Percentiles rank a stretch among this genome's conserved stretches.
Evolutionary conservation across 2,797 vertebrate species (phyloP).

Genomic region (Enteromius radiatus): DNA sequence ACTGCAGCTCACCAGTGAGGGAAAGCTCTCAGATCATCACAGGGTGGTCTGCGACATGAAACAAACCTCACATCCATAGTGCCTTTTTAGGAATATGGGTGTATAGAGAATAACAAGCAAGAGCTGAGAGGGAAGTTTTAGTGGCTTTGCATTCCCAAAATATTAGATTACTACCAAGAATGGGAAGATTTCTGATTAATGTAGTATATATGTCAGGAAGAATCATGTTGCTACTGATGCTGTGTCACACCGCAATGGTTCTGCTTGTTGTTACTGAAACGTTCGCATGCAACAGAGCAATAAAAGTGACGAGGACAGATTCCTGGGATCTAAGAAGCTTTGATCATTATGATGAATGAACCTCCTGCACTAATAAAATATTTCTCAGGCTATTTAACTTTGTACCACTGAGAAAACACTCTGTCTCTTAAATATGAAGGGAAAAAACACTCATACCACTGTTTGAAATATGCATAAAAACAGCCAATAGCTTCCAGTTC

Average conservation of each 20-base stretch:
- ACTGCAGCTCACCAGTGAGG: conserved; percentile 14
- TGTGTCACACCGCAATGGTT: too few relatives aligned
- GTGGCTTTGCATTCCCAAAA: neutral
- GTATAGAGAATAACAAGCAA: neutral
- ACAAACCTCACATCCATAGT: neutral
- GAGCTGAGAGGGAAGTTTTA: neutral
- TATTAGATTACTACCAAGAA: neutral
- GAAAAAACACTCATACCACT: neutral
- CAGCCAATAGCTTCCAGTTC: neutral
- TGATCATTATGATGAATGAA: conserved; percentile 24
- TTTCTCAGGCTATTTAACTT: conserved; percentile 15
- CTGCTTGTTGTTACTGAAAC: neutral
- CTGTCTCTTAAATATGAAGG: neutral
- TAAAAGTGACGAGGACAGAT: neutral
- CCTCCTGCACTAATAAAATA: conserved; percentile 1
- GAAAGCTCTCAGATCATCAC: conserved; percentile 11
- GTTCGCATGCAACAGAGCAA: neutral
- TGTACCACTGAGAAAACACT: conserved; percentile 4
- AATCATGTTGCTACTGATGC: neutral
- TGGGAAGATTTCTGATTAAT: neutral
- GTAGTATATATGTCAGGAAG: neutral
- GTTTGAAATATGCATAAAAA: conserved; percentile 8
- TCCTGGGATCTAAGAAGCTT: conserved; percentile 1
- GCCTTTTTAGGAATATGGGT: conserved; percentile 34
- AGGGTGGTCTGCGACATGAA: neutral